These are phyloP conservation scores for Ceratosolen solmsi DNA, from an alignment of 1,140 invertebrate species.

Conservation along the genomic window DNA sequence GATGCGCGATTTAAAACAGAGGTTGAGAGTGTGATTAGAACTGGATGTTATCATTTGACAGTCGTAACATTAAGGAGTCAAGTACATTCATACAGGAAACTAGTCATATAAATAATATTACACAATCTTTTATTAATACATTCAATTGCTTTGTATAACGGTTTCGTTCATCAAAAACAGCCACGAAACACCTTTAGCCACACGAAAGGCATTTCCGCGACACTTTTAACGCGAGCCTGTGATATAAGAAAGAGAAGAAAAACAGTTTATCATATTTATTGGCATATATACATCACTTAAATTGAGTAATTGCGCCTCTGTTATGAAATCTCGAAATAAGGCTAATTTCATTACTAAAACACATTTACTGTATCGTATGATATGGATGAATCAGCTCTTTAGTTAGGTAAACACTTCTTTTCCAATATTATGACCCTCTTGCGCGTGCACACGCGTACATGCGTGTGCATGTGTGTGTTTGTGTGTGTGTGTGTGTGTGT, in stretches of 20 bases:
- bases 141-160: not conserved
- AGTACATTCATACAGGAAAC: not conserved
- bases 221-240: too few relatives aligned
- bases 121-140: constrained; percentile 19
- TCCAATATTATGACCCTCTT: not conserved
- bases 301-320: constrained; percentile 16
- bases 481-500: not conserved
- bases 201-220: not conserved
- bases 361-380: constrained; percentile 3
- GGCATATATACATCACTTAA: not conserved
- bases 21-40: constrained; percentile 7
- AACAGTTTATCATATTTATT: constrained; percentile 26
- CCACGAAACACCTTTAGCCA: not conserved
- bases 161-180: not conserved
- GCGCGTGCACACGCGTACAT: not conserved
- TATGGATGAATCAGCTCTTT: constrained; percentile 28
- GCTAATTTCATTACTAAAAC: constrained; percentile 18
- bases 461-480: not conserved
- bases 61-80: constrained; percentile 8
- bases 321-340: not conserved
- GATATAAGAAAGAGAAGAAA: not conserved
- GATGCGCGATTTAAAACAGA: not conserved
- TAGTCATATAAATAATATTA: constrained; percentile 15
- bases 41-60: constrained; percentile 17
- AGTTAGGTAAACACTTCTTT: not conserved